Evolutionary conservation across 2,888 invertebrate genomes (phyloP).

Genomic region (Orchesella flavescens): DNA sequence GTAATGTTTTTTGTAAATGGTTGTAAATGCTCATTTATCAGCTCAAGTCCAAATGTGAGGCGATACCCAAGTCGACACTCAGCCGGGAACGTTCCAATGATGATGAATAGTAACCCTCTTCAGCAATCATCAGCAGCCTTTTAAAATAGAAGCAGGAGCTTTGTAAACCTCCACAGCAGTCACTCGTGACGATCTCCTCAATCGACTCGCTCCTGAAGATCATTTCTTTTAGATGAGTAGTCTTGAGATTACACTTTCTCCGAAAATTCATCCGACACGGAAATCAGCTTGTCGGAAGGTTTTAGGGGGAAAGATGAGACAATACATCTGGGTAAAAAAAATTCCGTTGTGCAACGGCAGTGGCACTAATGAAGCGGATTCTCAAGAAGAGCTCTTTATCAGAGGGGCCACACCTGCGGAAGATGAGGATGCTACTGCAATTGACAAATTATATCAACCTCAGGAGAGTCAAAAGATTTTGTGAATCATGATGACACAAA

Average conservation of each 20-base stretch:
- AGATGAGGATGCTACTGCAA: neutral
- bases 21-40: no score
- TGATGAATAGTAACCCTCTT: no score
- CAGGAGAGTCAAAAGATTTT: neutral
- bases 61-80: no score
- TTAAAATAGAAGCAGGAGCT: no score
- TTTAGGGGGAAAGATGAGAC: neutral
- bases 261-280: conserved; percentile 26
- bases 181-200: conserved; percentile 19
- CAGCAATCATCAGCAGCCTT: no score
- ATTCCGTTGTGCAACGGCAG: no score
- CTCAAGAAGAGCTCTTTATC: neutral
- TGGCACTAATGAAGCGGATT: neutral
- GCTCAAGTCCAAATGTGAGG: no score
- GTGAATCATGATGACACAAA: no score
- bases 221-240: neutral
- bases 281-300: conserved; percentile 48
- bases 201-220: conserved; percentile 30
- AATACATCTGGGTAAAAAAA: neutral
- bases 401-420: neutral
- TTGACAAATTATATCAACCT: neutral
- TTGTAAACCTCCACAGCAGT: no score
- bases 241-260: conserved; percentile 28
- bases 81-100: no score
- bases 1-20: no score